Base-by-base conservation (phyloP, 2,888 invertebrate species). In the Diadegma fenestrale region DNA sequence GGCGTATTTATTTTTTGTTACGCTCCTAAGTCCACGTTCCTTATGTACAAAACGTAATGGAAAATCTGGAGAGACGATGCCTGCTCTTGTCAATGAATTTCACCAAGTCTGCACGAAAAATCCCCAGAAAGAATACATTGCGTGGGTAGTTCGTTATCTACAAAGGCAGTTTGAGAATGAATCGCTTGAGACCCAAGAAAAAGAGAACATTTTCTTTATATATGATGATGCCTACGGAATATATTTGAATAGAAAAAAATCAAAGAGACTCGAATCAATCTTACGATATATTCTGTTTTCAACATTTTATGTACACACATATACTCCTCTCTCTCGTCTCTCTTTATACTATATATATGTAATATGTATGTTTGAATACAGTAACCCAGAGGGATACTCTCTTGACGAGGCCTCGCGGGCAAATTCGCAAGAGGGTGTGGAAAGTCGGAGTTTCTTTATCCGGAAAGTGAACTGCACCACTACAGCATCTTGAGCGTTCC, bases 51-150 rank as follows among this genome's bases (percentile, higher is more conserved):
- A 80, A 72, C 37, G 64, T 84, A 84, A 79, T 80, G 64, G 54
- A 69, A 76, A 64, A 80, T 76, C 80, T 69, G 45, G 58, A 37
- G 48, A 63, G 63, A 73, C 79, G 19, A 61, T 33, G 37, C 22
- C n/a, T n/a, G n/a, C 68, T 41, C 37, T 64, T 63, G 43, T 41
- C 58, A 48, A 54, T 79, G 73, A 69, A 43, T 45, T 43, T 58
- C 66, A 68, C 30, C 41, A 48, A 51, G 64, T 80, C 84, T 80
- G 64, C n/a, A 45, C n/a, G 30, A 51, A 80, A 78, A 72, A 43
- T 72, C 77, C 77, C 51, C 66, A 45, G 64, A 81, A 84, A 84
- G 81, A 84, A 81, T 84, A 77, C 71, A 81, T 77, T 81, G 84
- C 61, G 45, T 58, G 48, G 68, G 41, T 79, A 73, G 69, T 66